Base-by-base conservation (phyloP, 2,797 vertebrate species). In the Macropodus opercularis region DNA sequence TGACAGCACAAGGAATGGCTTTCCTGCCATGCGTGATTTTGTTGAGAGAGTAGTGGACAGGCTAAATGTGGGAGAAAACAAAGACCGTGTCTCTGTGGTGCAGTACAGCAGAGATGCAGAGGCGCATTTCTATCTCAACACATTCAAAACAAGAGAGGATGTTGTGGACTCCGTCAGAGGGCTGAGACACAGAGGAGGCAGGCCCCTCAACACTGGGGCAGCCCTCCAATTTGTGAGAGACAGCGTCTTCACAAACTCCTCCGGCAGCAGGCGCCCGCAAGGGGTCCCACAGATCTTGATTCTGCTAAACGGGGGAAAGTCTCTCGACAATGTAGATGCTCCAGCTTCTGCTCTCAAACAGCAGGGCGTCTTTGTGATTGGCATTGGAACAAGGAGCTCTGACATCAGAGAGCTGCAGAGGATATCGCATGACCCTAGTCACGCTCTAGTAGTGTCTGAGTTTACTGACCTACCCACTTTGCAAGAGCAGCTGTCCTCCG, bases 1-100 rank as follows among this genome's bases (percentile, higher is more conserved):
- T 0, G 93, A 95, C 22, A 85, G 83, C 0, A 92, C 90, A 72
- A 87, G n/a, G n/a, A n/a, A n/a, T n/a, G n/a, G n/a, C n/a, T n/a
- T n/a, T n/a, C n/a, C n/a, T n/a, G n/a, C n/a, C n/a, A n/a, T n/a
- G n/a, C n/a, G n/a, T n/a, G n/a, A n/a, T n/a, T n/a, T n/a, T n/a
- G 29, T 32, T 32, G 29, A 32, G 29, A 32, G 29, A 32, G 29
- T 13, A 42, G 14, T 15, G 35, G 35, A 32, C 14, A 40, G 14
- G 9, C 22, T 43, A 2, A 43, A 22, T 43, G 40, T 79, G 56
- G 72, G 46, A 47, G 60, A 75, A 8, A 68, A 61, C 59, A 65
- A 48, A 47, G 69, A 80, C 60, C 41, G 62, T 38, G 71, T 85
- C 15, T 68, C 75, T 23, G 41, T 43, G 21, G 41, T 43, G 14